Evolutionary conservation across 2,113 vertebrate species (phyloP), one percentile per base, ranked within the genome.

Genomic region (Caranx melampygus): DNA sequence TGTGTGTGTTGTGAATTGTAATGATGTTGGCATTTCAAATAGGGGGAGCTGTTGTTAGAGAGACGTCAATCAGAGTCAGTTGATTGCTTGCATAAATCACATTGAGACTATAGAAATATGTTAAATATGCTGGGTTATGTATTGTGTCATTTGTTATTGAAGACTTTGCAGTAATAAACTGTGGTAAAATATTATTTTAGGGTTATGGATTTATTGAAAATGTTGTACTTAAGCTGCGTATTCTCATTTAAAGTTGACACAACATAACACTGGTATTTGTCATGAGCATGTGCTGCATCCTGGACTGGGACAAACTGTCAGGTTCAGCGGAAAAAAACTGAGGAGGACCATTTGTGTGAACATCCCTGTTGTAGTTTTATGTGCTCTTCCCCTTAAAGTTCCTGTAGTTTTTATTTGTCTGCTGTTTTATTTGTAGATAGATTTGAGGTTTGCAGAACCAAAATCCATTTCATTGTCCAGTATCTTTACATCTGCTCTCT

Each of bases 11-110:
- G 3, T 57, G 67, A 85, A 86, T 86, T 35, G 51, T 54, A 80
- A 75, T 67, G 54, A 72, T 54, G 75, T 34, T 72, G 82, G 51
- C 74, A 81, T 82, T 86, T 82, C 51, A 74, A 78, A 64, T n/a
- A 11, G 14, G 37, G 16, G 60, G 35, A 37, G 20, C 70, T 52
- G 42, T 69, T 55, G 51, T n/a, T 3, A 47, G 47, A 31, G 63
- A 64, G 73, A 65, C 64, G n/a, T 82, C 76, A 37, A 34, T 81
- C 78, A 64, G 47, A 12, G 58, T 76, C 63, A 55, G 14, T 37
- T 35, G 72, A 77, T 69, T 78, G 42, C 33, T 44, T 16, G 35
- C 16, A 62, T 63, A 63, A 77, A 69, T 72, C 12, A 54, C 68
- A 65, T 3, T 10, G 14, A 67, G 31, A 59, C 51, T 52, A 35